Base-by-base conservation (phyloP, 2,888 invertebrate species). In the Dolichomitus sp. region DNA sequence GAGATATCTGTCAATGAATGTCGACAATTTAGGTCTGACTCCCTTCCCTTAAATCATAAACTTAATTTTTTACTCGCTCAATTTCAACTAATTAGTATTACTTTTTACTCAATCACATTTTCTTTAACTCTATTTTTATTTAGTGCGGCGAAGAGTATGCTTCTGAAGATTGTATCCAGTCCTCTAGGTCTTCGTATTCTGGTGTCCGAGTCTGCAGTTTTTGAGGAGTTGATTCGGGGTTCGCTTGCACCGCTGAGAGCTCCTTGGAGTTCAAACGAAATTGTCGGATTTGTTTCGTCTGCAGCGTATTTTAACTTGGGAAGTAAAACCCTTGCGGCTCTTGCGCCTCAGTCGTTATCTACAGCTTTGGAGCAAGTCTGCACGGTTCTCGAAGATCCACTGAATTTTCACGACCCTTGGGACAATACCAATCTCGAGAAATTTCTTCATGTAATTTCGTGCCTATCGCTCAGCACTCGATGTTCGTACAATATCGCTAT, bases 351-450 rank as follows among this genome's bases (percentile, higher is more conserved):
- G 27, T 90, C 92, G 54, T 81, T 93, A 19, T 91, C 93, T 0
- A 93, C 92, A 7, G 84, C 92, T 3, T 84, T 93, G 48, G 87
- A 88, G 12, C 90, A 92, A 77, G 82, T 91, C 11, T 89, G 90
- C 66, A 87, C 85, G 77, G 80, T 84, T 66, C 74, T 91, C 5
- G 91, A 93, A 52, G 90, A 92, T 78, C 88, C 89, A 0, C 65
- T 85, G 2, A 78, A 81, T n/a, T 92, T 93, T 82, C 80, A 91
- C 61, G 92, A 93, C 87, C 93, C 93, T 6, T 92, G 92, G 92
- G 88, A 90, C 30, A 86, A 87, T 45, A 30, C 68, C 17, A 87
- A 88, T 61, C 79, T 91, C 3, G 81, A 86, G 3, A 89, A 88
- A 12, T 92, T 93, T 80, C 82, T 91, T 63, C 93, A 93, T 65